phyloP scores from a whole-genome alignment of 2,888 invertebrate species.

The Melanophora roralis region DNA sequence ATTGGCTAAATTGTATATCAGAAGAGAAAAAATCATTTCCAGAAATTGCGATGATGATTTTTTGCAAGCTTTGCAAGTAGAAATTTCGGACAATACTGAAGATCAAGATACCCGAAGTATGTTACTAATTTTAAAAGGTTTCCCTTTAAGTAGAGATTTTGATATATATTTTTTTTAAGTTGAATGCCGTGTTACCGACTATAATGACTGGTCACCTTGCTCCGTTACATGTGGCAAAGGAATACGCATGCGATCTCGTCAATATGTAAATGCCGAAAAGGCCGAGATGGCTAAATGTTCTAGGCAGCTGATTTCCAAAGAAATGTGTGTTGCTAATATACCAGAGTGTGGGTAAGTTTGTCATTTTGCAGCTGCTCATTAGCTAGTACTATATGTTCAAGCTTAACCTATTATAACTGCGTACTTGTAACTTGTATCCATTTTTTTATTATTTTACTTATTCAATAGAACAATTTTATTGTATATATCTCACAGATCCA shows the following conservation, averaged over 20 bases:
- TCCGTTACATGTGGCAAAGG: conserved; percentile 94
- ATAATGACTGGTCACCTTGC: conserved; percentile 88
- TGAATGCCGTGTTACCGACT: conserved; percentile 88
- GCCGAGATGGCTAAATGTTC: conserved; percentile 84
- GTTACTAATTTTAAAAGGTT: conserved; percentile 66
- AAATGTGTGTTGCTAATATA: conserved; percentile 90
- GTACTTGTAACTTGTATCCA: too few relatives aligned
- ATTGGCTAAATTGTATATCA: conserved; percentile 88
- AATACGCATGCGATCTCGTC: conserved; percentile 85
- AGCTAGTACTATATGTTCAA: too few relatives aligned
- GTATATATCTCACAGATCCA: conserved; percentile 6
- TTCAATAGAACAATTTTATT: too few relatives aligned
- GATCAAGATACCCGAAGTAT: conserved; percentile 82
- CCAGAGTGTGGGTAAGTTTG: conserved; percentile 85
- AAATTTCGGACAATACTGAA: conserved; percentile 84
- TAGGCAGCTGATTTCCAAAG: conserved; percentile 88
- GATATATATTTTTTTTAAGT: conserved; percentile 78
- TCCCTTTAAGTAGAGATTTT: neutral
- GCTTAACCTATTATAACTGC: too few relatives aligned
- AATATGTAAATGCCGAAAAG: conserved; percentile 83
- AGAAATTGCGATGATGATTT: conserved; percentile 85
- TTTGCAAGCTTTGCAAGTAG: conserved; percentile 80
- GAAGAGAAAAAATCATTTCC: conserved; percentile 85
- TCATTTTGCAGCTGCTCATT: too few relatives aligned
- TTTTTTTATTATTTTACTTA: too few relatives aligned